Conservation (phyloP, 1,140 invertebrate species). For the Drosophila orosa region DNA sequence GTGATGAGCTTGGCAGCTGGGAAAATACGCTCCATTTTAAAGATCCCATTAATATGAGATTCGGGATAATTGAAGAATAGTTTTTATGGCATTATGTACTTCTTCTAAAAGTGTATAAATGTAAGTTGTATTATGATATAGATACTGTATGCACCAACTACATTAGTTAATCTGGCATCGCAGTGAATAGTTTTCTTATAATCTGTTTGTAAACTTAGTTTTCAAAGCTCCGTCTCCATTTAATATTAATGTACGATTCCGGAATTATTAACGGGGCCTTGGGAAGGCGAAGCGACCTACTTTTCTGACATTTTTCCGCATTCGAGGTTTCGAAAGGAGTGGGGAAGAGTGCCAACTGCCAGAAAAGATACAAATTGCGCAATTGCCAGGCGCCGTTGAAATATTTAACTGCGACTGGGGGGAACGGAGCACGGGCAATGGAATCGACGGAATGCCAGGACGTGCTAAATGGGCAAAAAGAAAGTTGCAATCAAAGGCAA, state of each 20-base stretch:
- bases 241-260: constrained; percentile 48
- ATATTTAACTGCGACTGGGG: constrained; percentile 51
- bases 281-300: constrained; percentile 28
- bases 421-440: not conserved
- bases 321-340: not conserved
- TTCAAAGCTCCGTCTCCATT: constrained; percentile 9
- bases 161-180: not conserved
- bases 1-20: not conserved
- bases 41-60: not conserved
- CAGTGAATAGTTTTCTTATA: not conserved
- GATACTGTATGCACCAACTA: not conserved
- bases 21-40: not conserved
- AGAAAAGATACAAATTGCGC: constrained; percentile 58
- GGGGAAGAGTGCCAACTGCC: constrained; percentile 30
- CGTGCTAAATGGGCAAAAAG: constrained; percentile 70
- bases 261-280: constrained; percentile 46
- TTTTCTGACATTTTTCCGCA: constrained; percentile 30
- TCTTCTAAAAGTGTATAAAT: not conserved
- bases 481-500: constrained; percentile 73
- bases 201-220: constrained; percentile 26
- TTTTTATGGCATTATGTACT: not conserved
- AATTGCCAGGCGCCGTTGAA: constrained; percentile 54
- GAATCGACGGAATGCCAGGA: constrained; percentile 54
- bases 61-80: not conserved
- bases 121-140: not conserved